Evolutionary conservation across 2,797 vertebrate species (phyloP).

Genomic region (Catharus ustulatus): DNA sequence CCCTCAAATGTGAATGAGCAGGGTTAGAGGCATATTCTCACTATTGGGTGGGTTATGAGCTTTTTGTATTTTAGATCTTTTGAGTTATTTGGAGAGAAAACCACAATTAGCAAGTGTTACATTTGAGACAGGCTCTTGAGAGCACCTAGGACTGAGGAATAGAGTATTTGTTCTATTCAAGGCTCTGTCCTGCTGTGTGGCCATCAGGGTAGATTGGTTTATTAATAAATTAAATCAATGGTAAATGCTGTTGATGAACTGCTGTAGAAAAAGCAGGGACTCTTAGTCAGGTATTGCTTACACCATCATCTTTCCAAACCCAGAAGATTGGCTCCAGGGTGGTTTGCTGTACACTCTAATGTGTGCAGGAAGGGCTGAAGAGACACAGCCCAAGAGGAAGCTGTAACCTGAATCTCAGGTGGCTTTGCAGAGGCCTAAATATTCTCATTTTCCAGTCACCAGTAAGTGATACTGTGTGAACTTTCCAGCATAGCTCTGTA

Average conservation of each 20-base stretch:
- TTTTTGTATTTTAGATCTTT: not conserved
- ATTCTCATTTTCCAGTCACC: slow-evolving; percentile 4
- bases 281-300: not conserved
- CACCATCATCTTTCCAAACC: not conserved
- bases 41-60: not conserved
- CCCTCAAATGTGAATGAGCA: not conserved
- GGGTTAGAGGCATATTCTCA: fast-evolving
- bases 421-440: not conserved
- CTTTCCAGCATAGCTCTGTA: not conserved
- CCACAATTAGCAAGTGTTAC: not conserved
- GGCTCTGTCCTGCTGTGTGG: not conserved
- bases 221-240: not conserved
- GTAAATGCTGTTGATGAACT: not conserved
- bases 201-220: not conserved
- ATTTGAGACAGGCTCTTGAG: not conserved
- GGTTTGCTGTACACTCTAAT: not conserved
- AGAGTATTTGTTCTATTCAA: not conserved
- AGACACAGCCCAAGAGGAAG: not conserved
- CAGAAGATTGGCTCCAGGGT: not conserved
- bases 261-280: not conserved
- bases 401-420: slow-evolving; percentile 27
- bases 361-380: not conserved
- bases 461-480: slow-evolving; percentile 34
- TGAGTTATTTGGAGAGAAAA: not conserved
- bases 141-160: not conserved